Conservation (phyloP, 2,113 vertebrate genomes). For the Corydoras maculifer region DNA sequence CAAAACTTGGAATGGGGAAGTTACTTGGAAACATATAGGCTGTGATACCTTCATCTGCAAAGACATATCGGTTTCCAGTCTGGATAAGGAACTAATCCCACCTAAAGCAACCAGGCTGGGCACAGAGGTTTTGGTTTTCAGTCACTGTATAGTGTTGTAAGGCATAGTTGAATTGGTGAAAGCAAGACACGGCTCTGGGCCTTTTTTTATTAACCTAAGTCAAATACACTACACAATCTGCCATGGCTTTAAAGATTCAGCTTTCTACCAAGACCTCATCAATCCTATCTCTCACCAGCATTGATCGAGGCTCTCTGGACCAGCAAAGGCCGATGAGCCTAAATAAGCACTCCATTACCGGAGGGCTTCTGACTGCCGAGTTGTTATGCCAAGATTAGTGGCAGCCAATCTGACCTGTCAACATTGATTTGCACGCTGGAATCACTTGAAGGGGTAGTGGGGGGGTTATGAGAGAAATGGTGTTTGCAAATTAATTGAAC, state of each 20-base stretch:
- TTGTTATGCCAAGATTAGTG: conserved; percentile 75
- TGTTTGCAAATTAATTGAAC: conserved; percentile 72
- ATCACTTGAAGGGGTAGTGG: conserved; percentile 63
- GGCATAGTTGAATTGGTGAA: conserved; percentile 24
- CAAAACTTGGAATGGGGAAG: no score
- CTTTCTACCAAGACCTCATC: conserved; percentile 73
- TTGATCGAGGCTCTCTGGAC: conserved; percentile 27
- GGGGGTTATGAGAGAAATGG: conserved; percentile 52
- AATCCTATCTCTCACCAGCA: conserved; percentile 62
- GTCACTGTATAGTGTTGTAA: conserved; percentile 27
- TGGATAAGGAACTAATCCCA: conserved; percentile 17
- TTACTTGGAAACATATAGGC: neutral
- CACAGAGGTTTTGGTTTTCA: conserved; percentile 19
- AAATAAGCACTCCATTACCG: conserved; percentile 66
- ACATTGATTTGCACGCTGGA: conserved; percentile 76
- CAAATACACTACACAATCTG: conserved; percentile 50
- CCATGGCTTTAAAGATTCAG: conserved; percentile 69
- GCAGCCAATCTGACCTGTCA: conserved; percentile 72
- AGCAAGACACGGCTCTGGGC: conserved; percentile 33
- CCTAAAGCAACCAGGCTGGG: neutral
- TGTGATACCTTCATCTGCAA: neutral
- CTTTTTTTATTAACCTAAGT: conserved; percentile 35
- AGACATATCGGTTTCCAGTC: conserved; percentile 7
- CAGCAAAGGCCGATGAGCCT: conserved; percentile 27
- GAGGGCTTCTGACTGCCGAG: conserved; percentile 70